A percentile compares a stretch with the other conserved stretches of the same genome.
Evolutionary conservation across 2,113 vertebrate species (phyloP).

Genomic region (Phrynocephalus versicolor): DNA sequence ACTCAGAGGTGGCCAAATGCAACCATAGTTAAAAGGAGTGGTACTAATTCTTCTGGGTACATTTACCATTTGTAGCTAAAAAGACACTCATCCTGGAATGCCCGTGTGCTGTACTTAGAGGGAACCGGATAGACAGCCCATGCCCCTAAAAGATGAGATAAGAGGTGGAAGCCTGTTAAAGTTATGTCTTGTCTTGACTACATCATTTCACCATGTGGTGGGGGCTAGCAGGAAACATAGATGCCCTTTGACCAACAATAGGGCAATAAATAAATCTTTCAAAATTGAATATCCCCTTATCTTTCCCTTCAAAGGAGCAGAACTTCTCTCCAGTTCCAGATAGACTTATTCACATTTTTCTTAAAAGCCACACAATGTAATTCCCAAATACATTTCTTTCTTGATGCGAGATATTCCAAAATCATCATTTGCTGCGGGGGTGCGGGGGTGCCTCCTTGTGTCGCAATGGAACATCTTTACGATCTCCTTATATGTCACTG

Average conservation of each 20-base stretch:
- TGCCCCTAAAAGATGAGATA: background rate
- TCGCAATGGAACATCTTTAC: conserved; percentile 25
- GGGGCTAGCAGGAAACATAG: too few species aligned
- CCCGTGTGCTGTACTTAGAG: too few species aligned
- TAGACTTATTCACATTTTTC: conserved; percentile 8
- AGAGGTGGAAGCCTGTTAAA: background rate
- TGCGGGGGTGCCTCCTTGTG: conserved; percentile 27
- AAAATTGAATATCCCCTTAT: conserved; percentile 27
- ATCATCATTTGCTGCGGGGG: conserved; percentile 31
- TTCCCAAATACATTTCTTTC: conserved; percentile 42
- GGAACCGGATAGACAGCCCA: background rate
- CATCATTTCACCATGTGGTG: background rate
- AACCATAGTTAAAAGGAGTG: too few species aligned
- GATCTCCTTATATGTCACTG: conserved; percentile 60
- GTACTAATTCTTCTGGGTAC: too few species aligned
- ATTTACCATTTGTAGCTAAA: too few species aligned
- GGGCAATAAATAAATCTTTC: background rate
- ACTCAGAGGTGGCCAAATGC: too few species aligned
- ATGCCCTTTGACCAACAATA: background rate
- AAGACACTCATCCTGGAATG: too few species aligned
- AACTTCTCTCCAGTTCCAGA: conserved; percentile 37
- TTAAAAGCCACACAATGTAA: conserved; percentile 42
- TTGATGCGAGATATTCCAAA: conserved; percentile 1
- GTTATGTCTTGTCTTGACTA: background rate
- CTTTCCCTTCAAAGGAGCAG: conserved; percentile 20